phyloP scores from a whole-genome alignment of 2,113 vertebrate species.

The Canis aureus region DNA sequence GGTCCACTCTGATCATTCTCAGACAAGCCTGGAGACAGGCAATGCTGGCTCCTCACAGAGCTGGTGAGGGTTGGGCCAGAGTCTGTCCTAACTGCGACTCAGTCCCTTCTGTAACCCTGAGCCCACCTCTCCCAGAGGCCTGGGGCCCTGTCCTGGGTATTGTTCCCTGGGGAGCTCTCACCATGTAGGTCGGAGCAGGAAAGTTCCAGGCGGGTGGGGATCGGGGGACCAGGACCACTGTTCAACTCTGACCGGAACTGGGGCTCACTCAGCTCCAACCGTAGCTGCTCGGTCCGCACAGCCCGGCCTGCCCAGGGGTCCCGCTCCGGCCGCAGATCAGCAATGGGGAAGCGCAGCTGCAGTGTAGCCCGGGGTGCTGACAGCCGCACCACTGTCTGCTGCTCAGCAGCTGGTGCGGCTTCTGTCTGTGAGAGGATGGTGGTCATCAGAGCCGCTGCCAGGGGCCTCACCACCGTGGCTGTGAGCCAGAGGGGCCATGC shows the following conservation, averaged over 20 bases:
- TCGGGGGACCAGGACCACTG: constrained; percentile 84
- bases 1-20: too few species aligned
- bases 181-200: constrained; percentile 93
- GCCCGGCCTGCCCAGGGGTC: constrained; percentile 87
- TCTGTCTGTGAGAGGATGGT: constrained; percentile 64
- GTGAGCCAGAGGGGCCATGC: rapidly evolving
- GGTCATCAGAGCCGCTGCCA: neutral
- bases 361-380: constrained; percentile 90
- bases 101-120: neutral
- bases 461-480: neutral
- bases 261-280: constrained; percentile 90
- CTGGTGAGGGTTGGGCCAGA: neutral
- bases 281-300: constrained; percentile 90
- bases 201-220: constrained; percentile 89
- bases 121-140: neutral
- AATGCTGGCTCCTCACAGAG: neutral
- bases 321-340: constrained; percentile 90
- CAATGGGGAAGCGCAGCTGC: constrained; percentile 92
- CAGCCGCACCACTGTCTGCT: constrained; percentile 79
- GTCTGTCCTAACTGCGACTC: neutral
- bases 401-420: constrained; percentile 50
- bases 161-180: constrained; percentile 70
- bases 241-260: constrained; percentile 90
- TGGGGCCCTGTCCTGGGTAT: neutral
- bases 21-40: neutral